Conservation (phyloP, 2,888 invertebrate genomes). For the Yponomeuta malinellus region DNA sequence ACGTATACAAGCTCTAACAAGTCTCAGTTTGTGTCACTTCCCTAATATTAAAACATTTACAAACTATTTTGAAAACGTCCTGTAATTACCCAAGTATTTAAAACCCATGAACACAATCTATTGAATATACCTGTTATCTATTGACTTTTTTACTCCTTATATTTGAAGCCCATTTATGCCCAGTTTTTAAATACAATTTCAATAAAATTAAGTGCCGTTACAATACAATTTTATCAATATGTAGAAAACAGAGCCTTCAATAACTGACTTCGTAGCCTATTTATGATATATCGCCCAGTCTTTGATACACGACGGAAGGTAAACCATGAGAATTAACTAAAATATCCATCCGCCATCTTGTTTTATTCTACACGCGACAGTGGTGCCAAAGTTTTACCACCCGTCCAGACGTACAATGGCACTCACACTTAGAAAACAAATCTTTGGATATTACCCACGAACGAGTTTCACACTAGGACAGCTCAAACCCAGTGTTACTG, state of each 20-base stretch:
- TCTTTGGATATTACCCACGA: neutral
- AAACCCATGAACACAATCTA: neutral
- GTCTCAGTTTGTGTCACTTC: too few species aligned
- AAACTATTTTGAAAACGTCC: neutral
- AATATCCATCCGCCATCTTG: too few species aligned
- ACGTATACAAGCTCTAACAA: too few species aligned
- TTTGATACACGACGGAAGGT: neutral
- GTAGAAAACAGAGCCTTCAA: too few species aligned
- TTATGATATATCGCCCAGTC: neutral
- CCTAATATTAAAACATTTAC: too few species aligned
- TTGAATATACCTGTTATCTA: neutral
- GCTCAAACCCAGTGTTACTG: slow-evolving; percentile 98
- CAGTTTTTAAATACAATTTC: too few species aligned
- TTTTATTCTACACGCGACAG: too few species aligned
- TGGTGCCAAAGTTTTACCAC: too few species aligned
- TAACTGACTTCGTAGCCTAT: too few species aligned
- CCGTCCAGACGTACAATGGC: neutral
- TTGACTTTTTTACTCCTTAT: neutral
- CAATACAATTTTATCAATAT: too few species aligned
- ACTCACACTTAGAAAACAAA: neutral
- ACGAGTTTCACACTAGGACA: slow-evolving; percentile 79
- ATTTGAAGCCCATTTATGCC: neutral
- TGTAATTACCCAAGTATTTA: neutral
- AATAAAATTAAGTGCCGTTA: too few species aligned
- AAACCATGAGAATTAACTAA: too few species aligned